Evolutionary conservation across 1,140 invertebrate genomes (phyloP), one percentile per base, ranked within the genome.

Genomic region (Goniozus legneri): DNA sequence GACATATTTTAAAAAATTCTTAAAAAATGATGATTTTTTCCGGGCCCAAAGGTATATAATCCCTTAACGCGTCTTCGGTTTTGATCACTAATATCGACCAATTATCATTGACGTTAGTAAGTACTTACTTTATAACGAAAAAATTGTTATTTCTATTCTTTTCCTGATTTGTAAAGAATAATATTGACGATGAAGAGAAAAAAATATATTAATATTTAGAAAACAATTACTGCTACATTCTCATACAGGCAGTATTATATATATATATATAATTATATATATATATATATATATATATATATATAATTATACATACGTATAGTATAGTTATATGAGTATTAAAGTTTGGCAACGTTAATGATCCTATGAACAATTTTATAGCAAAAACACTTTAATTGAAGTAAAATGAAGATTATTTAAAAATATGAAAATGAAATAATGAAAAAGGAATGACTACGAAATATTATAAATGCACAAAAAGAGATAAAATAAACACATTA

Each of bases 241-340:
- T 34, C 44, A 38, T 40, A 53, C 49, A 47, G 14, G 38, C 22
- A n/a, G 15, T 33, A 33, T 33, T 2, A 33, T 13, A 33, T 33
- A 8, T 13, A 13, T 13, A 30, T 48, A 48, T 52, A 40, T 32
- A 32, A 18, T 41, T 47, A 40, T 27, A 49, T 21, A 43, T 31
- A 31, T 18, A 44, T 42, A 47, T 52, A 56, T 49, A 32, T 52
- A 47, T 47, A 27, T 48, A 43, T 10, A 45, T 42, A 52, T 43
- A 48, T 50, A 53, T 48, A 33, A 46, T 43, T 44, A 55, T 19
- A 54, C 49, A 45, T 36, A 51, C 47, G n/a, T 31, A 50, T 51
- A 40, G 36, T 51, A 47, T 43, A 51, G 54, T 61, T 57, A 54
- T 37, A 54, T 18, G 58, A 57, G 14, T 22, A 56, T 34, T 47